Conservation (phyloP, 2,888 invertebrate species). For the Dicyrtomina minuta region DNA sequence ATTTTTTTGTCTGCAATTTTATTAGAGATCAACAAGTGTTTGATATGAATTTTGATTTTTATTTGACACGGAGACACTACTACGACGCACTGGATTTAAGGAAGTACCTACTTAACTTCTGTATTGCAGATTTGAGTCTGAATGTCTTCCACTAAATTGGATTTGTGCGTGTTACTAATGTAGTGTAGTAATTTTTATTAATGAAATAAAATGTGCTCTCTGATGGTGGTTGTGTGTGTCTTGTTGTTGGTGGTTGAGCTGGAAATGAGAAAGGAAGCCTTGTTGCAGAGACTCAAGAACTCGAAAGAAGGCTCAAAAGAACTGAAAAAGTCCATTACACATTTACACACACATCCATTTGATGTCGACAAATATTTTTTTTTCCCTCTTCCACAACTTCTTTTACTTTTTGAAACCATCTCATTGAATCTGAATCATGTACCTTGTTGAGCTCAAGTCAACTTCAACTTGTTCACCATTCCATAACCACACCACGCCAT, state of each 20-base stretch:
- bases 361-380: slow-evolving; percentile 37
- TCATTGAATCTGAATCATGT: slow-evolving; percentile 1
- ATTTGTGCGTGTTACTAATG: no score
- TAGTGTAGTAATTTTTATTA: no score
- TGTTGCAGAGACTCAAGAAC: neutral
- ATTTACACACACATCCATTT: slow-evolving; percentile 29
- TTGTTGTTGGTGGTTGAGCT: neutral
- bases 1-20: no score
- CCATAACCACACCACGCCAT: neutral
- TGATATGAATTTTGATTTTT: no score
- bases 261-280: neutral
- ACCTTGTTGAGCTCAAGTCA: neutral
- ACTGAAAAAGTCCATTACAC: no score
- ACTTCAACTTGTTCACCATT: neutral
- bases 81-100: no score
- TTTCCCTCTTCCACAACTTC: slow-evolving; percentile 3
- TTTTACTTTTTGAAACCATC: neutral
- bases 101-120: no score
- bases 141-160: no score
- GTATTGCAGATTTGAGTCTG: no score
- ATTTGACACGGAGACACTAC: no score
- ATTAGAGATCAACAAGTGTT: no score
- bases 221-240: neutral
- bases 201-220: neutral
- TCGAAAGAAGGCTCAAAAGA: slow-evolving; percentile 4